Percentiles rank a stretch among this genome's conserved stretches.
These are phyloP conservation scores for Netelia fuscicornis DNA, from an alignment of 2,888 invertebrate genomes.

Conservation along the genomic window DNA sequence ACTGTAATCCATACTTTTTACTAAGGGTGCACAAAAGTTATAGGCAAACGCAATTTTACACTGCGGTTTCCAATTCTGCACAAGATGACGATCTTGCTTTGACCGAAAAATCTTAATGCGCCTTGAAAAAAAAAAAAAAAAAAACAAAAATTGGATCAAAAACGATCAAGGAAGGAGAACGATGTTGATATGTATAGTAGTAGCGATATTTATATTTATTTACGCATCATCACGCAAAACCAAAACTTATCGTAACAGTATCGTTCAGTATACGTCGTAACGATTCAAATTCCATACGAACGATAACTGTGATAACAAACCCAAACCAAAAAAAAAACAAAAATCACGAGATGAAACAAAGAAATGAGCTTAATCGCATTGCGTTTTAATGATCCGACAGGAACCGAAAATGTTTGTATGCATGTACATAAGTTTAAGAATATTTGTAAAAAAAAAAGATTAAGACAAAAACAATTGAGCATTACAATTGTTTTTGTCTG, in stretches of 20 bases:
- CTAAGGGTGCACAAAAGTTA: too few species aligned
- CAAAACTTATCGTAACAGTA: constrained; percentile 51
- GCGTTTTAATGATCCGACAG: constrained; percentile 36
- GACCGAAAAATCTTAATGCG: too few species aligned
- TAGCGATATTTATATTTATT: constrained; percentile 59
- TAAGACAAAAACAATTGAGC: constrained; percentile 12
- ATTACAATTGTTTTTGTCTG: constrained; percentile 46
- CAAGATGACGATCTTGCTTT: too few species aligned
- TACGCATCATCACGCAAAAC: constrained; percentile 48
- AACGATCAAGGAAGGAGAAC: not conserved
- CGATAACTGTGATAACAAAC: constrained; percentile 48
- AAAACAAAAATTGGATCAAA: not conserved
- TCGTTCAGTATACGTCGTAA: constrained; percentile 24
- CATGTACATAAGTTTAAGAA: constrained; percentile 56
- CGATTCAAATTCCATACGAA: constrained; percentile 33
- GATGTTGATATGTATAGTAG: constrained; percentile 61
- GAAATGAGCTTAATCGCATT: constrained; percentile 40
- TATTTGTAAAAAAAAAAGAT: constrained; percentile 21
- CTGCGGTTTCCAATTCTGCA: too few species aligned
- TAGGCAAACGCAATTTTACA: too few species aligned
- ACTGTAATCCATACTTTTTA: too few species aligned
- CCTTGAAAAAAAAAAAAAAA: too few species aligned
- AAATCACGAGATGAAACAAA: not conserved
- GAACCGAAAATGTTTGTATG: constrained; percentile 54
- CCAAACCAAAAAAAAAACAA: constrained; percentile 55